Evolutionary conservation across 1,140 invertebrate species (phyloP), one percentile per base, ranked within the genome.

Genomic region (Pseudomyrmex cubaensis): DNA sequence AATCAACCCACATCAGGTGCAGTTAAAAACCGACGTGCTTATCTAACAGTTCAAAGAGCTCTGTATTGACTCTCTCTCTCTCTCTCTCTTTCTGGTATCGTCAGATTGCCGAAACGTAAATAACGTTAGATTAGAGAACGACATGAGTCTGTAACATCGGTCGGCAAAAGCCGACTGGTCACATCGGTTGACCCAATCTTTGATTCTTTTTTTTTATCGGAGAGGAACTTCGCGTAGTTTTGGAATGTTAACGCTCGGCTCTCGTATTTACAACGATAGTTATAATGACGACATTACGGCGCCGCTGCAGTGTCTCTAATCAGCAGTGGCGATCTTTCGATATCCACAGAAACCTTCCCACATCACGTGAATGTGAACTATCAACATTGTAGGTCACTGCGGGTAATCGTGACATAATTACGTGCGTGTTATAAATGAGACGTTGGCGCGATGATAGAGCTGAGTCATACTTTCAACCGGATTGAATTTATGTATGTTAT

Each of bases 361-460:
- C 57, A 56, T 72, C 76, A 80, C 20, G 76, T 69, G 22, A 78
- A 78, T 69, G 10, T 46, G 20, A 46, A 10, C 52, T 70, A 80
- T 72, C 66, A 2, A 12, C 9, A 12, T 50, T 70, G 20, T 80
- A 50, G 15, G 54, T 59, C 66, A 61, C 20, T 35, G 44, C 54
- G 46, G 54, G 2, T 80, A 80, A 80, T 72, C 46, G 44, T 50
- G 76, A 50, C 12, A 17, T 72, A 80, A 72, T 80, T 35, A 80
- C 44, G 15, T 59, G n/a, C 17, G 7, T 44, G 15, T 59, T 70
- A 17, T 13, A 59, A 78, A 56, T 46, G 50, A 69, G 25, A 35
- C 10, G 22, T 35, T 17, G 20, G 13, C 9, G 15, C 9, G 20
- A 25, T 15, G 20, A 72, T 20, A 25, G 10, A 56, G n/a, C 15